Percentiles rank a stretch among this genome's conserved stretches.
Evolutionary conservation across 37 sponge, comb jelly and placozoan species (phyloP).

Genomic region (Spongilla lacustris): DNA sequence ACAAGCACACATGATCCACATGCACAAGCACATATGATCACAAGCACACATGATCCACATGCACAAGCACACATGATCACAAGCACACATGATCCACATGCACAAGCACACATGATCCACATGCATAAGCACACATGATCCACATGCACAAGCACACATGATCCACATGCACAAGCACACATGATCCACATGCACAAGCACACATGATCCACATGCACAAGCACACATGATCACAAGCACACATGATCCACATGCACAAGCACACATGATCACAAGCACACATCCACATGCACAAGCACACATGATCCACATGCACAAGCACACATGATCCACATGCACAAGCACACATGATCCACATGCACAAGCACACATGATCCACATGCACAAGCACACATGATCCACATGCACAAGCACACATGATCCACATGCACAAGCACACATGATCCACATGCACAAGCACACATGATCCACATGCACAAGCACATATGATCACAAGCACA

Average conservation of each 20-base stretch:
- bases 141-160: conserved; percentile 21
- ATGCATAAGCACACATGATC: neutral
- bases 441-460: no score
- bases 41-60: neutral
- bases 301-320: conserved; percentile 6
- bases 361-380: conserved; percentile 24
- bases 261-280: neutral
- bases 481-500: neutral
- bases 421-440: neutral
- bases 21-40: conserved; percentile 24
- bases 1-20: neutral
- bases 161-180: neutral
- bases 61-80: conserved; percentile 1
- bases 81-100: neutral
- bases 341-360: neutral
- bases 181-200: conserved; percentile 3
- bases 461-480: neutral
- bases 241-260: neutral
- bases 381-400: neutral
- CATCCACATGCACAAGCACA: neutral
- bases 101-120: neutral
- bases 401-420: conserved; percentile 4
- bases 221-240: neutral
- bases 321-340: neutral
- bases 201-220: neutral